Percentiles rank a stretch among this genome's conserved stretches.
phyloP scores from a whole-genome alignment of 2,888 invertebrate species.

The Adineta ricciae region DNA sequence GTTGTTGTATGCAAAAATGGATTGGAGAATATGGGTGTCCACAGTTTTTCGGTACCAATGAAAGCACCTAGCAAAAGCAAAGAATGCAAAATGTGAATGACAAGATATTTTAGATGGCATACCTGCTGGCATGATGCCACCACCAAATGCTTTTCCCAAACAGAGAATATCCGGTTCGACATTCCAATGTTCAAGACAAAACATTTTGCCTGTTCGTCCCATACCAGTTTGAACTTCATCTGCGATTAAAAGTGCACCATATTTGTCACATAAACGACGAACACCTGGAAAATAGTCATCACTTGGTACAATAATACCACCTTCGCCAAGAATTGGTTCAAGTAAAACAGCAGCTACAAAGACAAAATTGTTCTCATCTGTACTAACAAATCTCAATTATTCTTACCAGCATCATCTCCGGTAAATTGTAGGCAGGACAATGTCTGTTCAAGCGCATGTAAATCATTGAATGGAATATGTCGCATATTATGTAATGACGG shows the following conservation, averaged over 20 bases:
- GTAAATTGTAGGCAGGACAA: neutral
- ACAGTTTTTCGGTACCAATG: conserved; percentile 13
- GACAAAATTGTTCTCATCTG: neutral
- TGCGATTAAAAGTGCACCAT: neutral
- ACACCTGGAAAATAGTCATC: conserved; percentile 15
- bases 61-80: neutral
- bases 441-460: neutral
- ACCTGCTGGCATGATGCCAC: neutral
- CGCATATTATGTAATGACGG: conserved; percentile 1
- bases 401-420: conserved; percentile 2
- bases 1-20: conserved; percentile 23
- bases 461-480: conserved; percentile 13
- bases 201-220: conserved; percentile 18
- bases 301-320: conserved; percentile 7
- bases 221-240: conserved; percentile 19
- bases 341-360: conserved; percentile 18
- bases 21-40: neutral
- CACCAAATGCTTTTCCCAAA: conserved; percentile 3
- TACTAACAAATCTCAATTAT: neutral
- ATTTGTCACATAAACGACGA: neutral
- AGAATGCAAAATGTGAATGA: too few relatives aligned
- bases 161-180: conserved; percentile 17
- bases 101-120: neutral
- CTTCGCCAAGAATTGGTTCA: conserved; percentile 14
- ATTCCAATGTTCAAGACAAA: conserved; percentile 20